Evolutionary conservation across 2,113 vertebrate species (phyloP), one percentile per base, ranked within the genome.

Genomic region (Paraplagusia blochii): DNA sequence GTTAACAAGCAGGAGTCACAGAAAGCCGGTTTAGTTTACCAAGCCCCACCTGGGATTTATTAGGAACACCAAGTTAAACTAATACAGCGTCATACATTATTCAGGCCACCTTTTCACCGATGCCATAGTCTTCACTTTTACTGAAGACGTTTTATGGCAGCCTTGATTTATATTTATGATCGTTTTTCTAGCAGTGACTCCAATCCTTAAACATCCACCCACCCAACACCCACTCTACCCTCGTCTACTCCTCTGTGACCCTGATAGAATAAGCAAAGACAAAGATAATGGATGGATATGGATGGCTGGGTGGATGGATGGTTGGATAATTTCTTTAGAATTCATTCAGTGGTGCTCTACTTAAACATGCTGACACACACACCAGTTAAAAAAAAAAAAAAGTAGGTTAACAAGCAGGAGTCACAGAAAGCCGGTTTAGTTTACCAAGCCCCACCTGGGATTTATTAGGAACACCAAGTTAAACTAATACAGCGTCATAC

Each of bases 1-100:
- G 2, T 29, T 29, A 29, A 29, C 22, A 29, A 29, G 22, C 22
- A 48, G 33, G 56, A 63, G 2, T 14, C 66, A 51, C 72, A 63
- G 15, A 42, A 8, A 45, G 53, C 4, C 0, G 10, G 3, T 36
- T 19, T n/a, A 29, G 47, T 46, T 48, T 39, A 17, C 19, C 42
- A 46, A 42, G 46, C 52, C 19, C 13, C 35, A 2, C 2, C 18
- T 18, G 29, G 38, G 6, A 22, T 8, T 53, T 51, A 51, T 36
- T 9, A 39, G 51, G 11, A 2, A 19, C 16, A 14, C 10, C 8
- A 12, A 40, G 38, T 9, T 40, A 40, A 40, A 40, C 38, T 9
- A 40, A 40, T 40, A 11, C 38, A 38, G 34, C 16, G 33, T 16
- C 11, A 7, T 7, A 10, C 15, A 38, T 7, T 8, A 13, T 35